Base-by-base conservation (phyloP, 1,140 invertebrate species). In the Caerostris darwini region DNA sequence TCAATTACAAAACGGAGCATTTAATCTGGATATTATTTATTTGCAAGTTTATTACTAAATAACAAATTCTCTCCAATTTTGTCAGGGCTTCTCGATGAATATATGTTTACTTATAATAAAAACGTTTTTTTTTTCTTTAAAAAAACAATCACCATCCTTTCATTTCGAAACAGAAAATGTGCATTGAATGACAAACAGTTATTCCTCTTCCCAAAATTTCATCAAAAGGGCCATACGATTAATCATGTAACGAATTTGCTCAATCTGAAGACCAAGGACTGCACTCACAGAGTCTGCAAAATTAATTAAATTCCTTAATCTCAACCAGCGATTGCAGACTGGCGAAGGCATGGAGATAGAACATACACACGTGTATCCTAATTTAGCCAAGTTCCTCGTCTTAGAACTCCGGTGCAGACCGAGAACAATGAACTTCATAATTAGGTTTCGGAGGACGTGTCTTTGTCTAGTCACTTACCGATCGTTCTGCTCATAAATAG, bases 261-360 rank as follows among this genome's bases (percentile, higher is more conserved):
- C 7, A 34, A 71, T 10, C 69, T 50, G 19, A 34, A 50, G 53
- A 83, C 12, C 5, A 3, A 8, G 34, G 34, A 34, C 5, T 14
- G 3, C 34, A 54, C n/a, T 5, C 8, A 7, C 10, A 56, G 5
- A 57, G 81, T n/a, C 53, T n/a, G 5, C 2, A 56, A 57, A 17
- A 83, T 83, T 83, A 56, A 83, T 56, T 83, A 83, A 56, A 56
- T 83, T 56, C 12, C 53, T 57, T 57, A 71, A 71, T 34, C 34
- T 8, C 5, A 71, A 12, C 1, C 3, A 50, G 7, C 19, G 5
- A n/a, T 56, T 56, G 50, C 54, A 12, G 4, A 57, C 12, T 3
- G 14, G 53, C 10, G 54, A 17, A 56, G 12, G 56, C 34, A 53
- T 0, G 8, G 7, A 53, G 19, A 8, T 10, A 12, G 34, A 8